Percentiles rank a stretch among this genome's conserved stretches.
These are phyloP conservation scores for Alaudala cheleensis DNA, from an alignment of 2,113 vertebrate genomes.

Conservation along the genomic window DNA sequence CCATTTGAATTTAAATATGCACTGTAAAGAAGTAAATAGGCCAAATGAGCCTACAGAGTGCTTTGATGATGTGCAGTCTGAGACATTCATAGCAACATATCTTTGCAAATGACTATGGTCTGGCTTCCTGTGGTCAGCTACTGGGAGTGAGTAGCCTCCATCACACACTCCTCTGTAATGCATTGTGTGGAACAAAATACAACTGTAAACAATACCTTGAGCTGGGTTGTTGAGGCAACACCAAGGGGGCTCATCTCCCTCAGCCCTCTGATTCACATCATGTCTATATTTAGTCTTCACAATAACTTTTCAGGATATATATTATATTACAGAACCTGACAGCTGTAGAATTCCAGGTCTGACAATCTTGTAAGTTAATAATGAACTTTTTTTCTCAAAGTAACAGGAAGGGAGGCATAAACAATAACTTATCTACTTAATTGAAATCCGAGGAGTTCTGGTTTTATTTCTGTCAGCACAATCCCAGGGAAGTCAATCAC, in stretches of 20 bases:
- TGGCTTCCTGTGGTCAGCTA: background rate
- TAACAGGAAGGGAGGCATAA: slow-evolving; percentile 10
- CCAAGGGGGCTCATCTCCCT: background rate
- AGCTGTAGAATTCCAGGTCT: background rate
- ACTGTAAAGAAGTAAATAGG: background rate
- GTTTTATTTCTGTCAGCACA: slow-evolving; percentile 44
- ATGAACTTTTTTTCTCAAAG: background rate
- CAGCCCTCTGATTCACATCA: background rate
- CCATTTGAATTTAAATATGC: slow-evolving; percentile 1
- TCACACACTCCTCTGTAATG: background rate
- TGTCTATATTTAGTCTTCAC: background rate
- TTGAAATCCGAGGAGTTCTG: slow-evolving; percentile 22
- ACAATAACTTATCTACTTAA: slow-evolving; percentile 34
- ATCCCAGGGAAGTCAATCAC: slow-evolving; percentile 36
- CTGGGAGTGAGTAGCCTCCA: background rate
- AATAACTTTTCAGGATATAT: background rate
- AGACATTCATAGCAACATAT: background rate
- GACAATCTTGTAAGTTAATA: slow-evolving; percentile 17
- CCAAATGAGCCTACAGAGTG: background rate
- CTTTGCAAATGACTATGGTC: background rate
- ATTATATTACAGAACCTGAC: background rate
- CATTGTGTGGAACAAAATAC: background rate
- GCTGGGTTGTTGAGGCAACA: background rate
- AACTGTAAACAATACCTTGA: background rate
- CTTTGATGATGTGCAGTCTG: background rate